Evolutionary conservation across 2,113 vertebrate genomes (phyloP).

Genomic region (Candoia aspera): DNA sequence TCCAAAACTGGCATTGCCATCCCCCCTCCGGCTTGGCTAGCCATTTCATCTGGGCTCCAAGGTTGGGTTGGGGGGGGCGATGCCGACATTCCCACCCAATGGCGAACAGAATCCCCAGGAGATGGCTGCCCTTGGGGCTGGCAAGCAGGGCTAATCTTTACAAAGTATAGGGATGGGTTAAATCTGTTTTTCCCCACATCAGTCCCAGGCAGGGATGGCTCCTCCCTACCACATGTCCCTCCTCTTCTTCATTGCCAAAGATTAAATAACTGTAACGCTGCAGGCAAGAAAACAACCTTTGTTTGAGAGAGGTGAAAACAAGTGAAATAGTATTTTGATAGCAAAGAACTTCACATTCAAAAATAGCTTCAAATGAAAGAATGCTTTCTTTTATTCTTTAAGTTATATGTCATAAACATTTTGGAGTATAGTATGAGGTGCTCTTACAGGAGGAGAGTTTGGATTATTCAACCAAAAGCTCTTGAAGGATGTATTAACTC

Average conservation of each 20-base stretch:
- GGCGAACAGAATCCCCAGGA: accelerated
- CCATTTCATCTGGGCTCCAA: background rate
- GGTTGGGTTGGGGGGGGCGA: background rate
- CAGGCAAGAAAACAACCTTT: background rate
- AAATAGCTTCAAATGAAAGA: background rate
- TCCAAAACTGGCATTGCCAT: background rate
- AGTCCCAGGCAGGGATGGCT: background rate
- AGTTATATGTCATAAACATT: background rate
- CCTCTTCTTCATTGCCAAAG: background rate
- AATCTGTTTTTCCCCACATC: background rate
- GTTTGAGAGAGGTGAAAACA: background rate
- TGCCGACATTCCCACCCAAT: background rate
- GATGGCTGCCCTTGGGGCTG: background rate
- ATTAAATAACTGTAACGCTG: background rate
- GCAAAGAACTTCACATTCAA: background rate
- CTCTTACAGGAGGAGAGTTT: background rate
- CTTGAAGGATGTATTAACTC: background rate
- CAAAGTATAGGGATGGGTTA: background rate
- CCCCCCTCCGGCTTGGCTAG: accelerated
- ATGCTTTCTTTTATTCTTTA: background rate
- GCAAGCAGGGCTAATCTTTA: background rate
- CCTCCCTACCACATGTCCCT: background rate
- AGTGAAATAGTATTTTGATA: background rate
- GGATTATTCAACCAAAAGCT: no score
- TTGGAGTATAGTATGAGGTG: background rate